These are phyloP conservation scores for Onthophagus sagittarius DNA, from an alignment of 2,888 invertebrate genomes.

Conservation along the genomic window DNA sequence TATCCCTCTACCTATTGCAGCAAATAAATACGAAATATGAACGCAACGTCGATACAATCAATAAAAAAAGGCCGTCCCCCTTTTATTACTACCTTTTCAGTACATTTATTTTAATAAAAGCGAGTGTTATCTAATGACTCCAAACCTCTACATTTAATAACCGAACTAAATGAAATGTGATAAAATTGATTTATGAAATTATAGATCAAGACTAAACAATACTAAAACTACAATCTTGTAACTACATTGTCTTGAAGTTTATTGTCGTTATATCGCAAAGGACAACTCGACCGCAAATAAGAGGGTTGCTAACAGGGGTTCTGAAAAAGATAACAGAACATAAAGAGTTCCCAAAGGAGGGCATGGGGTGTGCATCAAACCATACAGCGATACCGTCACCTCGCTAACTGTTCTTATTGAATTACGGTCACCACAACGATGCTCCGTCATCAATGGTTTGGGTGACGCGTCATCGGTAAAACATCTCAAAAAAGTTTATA, in stretches of 20 bases:
- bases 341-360: slow-evolving; percentile 5
- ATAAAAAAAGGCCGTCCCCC: too few species aligned
- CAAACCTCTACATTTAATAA: neutral
- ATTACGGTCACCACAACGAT: slow-evolving; percentile 7
- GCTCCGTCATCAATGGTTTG: neutral
- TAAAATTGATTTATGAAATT: neutral
- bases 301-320: slow-evolving; percentile 7
- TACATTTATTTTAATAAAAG: neutral
- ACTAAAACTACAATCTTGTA: neutral
- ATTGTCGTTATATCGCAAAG: neutral
- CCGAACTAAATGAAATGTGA: neutral
- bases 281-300: slow-evolving; percentile 4
- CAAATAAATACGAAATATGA: too few species aligned
- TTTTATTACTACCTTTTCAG: neutral
- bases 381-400: neutral
- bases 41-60: too few species aligned
- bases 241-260: neutral
- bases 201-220: neutral
- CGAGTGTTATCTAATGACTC: neutral
- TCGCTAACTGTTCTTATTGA: slow-evolving; percentile 9
- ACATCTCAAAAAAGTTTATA: neutral
- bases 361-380: neutral
- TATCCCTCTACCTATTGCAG: too few species aligned
- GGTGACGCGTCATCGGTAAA: slow-evolving; percentile 2
- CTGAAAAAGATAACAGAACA: slow-evolving; percentile 11